These are phyloP conservation scores for Malaclemys terrapin DNA, from an alignment of 2,113 vertebrate species.

Conservation along the genomic window DNA sequence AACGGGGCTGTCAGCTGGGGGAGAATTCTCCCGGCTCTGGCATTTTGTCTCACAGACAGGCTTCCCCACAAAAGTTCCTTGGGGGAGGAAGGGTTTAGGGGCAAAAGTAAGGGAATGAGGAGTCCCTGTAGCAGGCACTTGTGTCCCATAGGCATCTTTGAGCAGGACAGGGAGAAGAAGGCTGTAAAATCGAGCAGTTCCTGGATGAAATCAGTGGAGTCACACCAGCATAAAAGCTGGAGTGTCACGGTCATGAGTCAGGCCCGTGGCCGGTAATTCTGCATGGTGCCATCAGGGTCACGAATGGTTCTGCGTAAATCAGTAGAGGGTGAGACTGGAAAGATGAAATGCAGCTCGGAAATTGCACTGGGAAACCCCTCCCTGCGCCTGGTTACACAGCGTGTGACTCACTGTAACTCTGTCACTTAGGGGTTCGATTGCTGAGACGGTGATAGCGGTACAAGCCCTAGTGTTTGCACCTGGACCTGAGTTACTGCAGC, in stretches of 20 bases:
- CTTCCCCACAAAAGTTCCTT: not conserved
- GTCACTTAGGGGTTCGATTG: not conserved
- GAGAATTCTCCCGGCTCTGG: not conserved
- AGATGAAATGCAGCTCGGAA: rapidly evolving
- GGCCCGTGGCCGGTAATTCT: not conserved
- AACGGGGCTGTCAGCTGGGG: not conserved
- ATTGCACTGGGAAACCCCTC: not conserved
- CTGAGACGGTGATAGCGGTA: not conserved
- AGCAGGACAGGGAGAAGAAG: rapidly evolving
- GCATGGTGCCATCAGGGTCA: not conserved
- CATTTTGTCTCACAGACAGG: not conserved
- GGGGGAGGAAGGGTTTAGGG: not conserved
- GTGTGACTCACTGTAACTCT: not conserved
- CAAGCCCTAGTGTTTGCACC: not conserved
- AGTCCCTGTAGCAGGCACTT: not conserved
- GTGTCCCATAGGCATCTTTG: no score
- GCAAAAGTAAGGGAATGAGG: not conserved
- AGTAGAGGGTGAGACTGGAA: not conserved
- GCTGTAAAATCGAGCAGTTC: rapidly evolving
- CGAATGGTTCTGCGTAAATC: not conserved
- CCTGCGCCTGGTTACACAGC: no score
- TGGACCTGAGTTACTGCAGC: not conserved
- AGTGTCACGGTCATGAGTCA: not conserved
- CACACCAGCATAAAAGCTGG: not conserved
- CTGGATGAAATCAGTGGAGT: not conserved